Evolutionary conservation across 1,140 invertebrate genomes (phyloP), one percentile per base, ranked within the genome.

Genomic region (Lanistes nyassanus): DNA sequence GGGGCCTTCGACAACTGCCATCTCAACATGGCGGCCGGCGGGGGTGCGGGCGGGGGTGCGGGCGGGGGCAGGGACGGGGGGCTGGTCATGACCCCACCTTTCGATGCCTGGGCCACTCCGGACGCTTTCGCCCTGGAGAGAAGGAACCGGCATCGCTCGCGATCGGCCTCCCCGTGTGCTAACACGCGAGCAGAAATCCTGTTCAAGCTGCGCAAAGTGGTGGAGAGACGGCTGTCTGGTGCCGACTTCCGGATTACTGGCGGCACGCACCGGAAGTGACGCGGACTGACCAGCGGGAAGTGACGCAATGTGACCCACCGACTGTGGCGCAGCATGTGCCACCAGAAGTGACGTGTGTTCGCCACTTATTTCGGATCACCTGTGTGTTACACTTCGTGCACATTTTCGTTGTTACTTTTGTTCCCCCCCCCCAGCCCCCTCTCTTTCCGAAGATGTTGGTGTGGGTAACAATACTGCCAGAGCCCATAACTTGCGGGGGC

Each of bases 191-290:
- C 68, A 21, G 68, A 51, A 26, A 55, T 70, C 29, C 53, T 70
- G 2, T 51, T 51, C 29, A 13, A 55, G 26, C 68, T 70, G 47
- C 26, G 68, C 13, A 70, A 55, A 36, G 68, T 70, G 51, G 68
- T 70, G 68, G 68, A 70, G 47, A 70, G 68, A 31, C 31, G 68
- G 23, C 53, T 68, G 26, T 68, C 66, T 5, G 39, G 21, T 9
- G 42, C 66, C 9, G 39, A 51, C 2, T 21, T 55, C 47, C 7
- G 23, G 39, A 9, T 23, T 31, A 29, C 36, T 19, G 34, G 65
- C 37, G 37, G 65, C 65, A 21, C 36, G 9, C 29, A 21, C 62
- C 21, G n/a, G 21, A 23, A 29, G 29, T 65, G 34, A 31, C 21
- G 19, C 11, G 7, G 37, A 6, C 9, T 34, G 34, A 34, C 34